Evolutionary conservation across 1,140 invertebrate species (phyloP).

Genomic region (Gryllus bimaculatus): DNA sequence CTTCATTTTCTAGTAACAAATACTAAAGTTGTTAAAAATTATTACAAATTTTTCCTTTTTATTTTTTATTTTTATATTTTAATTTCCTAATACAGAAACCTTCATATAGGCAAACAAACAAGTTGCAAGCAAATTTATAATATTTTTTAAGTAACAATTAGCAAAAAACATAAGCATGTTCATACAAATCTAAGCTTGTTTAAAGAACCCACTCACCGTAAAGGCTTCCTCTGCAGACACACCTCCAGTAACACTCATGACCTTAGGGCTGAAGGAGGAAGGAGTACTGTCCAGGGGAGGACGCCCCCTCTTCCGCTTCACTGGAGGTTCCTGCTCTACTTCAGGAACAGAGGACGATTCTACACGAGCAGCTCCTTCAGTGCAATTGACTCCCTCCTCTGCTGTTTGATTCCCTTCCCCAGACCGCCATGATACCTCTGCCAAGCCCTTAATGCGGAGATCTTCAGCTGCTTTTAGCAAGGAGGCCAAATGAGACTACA

Average conservation of each 20-base stretch:
- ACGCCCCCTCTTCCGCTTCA: conserved; percentile 40
- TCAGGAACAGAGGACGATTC: conserved; percentile 13
- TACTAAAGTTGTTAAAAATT: no score
- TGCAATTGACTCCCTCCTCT: conserved; percentile 20
- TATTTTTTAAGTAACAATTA: no score
- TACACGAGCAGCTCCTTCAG: conserved; percentile 2
- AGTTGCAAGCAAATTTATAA: no score
- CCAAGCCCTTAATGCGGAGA: conserved; percentile 80
- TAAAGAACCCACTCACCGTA: conserved; percentile 28
- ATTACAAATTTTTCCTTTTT: no score
- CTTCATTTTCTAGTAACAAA: no score
- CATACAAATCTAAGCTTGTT: no score
- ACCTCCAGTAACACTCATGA: conserved; percentile 42
- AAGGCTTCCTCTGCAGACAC: conserved; percentile 32
- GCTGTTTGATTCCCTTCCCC: conserved; percentile 38
- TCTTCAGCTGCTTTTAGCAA: conserved; percentile 85
- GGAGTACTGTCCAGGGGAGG: conserved; percentile 51
- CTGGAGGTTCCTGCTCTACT: conserved; percentile 20
- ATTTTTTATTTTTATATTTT: no score
- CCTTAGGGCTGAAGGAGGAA: conserved; percentile 40
- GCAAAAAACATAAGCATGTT: no score
- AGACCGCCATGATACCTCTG: conserved; percentile 75
- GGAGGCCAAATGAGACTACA: conserved; percentile 69
- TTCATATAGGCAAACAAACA: no score
- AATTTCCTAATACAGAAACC: no score